Conservation (phyloP, 1,140 invertebrate species). For the Campoletis sonorensis region DNA sequence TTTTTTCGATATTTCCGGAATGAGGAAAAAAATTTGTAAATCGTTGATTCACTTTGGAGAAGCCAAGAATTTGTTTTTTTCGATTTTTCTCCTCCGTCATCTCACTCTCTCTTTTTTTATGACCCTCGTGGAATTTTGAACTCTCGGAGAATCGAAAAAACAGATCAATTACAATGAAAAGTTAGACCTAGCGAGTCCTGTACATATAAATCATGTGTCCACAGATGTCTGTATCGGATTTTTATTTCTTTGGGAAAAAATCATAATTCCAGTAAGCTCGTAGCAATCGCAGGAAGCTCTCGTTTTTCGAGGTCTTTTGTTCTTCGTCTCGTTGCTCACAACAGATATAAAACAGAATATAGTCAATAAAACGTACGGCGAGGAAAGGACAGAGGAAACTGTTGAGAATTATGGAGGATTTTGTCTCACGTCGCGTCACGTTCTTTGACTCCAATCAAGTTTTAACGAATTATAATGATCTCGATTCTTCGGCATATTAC, state of each 20-base stretch:
- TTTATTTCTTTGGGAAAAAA: slow-evolving; percentile 59
- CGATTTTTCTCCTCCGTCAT: too few species aligned
- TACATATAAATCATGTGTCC: slow-evolving; percentile 61
- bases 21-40: too few species aligned
- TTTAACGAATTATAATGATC: slow-evolving; percentile 18
- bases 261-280: slow-evolving; percentile 50
- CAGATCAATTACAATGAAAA: slow-evolving; percentile 58
- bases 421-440: background rate
- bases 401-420: background rate
- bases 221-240: slow-evolving; percentile 59
- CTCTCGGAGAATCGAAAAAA: slow-evolving; percentile 50
- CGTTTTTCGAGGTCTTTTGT: slow-evolving; percentile 56
- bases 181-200: slow-evolving; percentile 60
- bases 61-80: too few species aligned
- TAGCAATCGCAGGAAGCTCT: slow-evolving; percentile 59
- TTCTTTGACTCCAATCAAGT: background rate
- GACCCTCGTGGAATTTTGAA: too few species aligned
- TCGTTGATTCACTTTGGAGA: too few species aligned
- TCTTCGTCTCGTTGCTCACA: slow-evolving; percentile 35
- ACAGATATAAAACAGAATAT: slow-evolving; percentile 17
- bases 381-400: background rate
- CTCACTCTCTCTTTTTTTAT: too few species aligned
- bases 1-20: slow-evolving; percentile 20
- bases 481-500: slow-evolving; percentile 10
- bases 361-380: slow-evolving; percentile 34